These are phyloP conservation scores for Tauraco hartlaubi DNA, from an alignment of 2,797 vertebrate genomes.

Conservation along the genomic window DNA sequence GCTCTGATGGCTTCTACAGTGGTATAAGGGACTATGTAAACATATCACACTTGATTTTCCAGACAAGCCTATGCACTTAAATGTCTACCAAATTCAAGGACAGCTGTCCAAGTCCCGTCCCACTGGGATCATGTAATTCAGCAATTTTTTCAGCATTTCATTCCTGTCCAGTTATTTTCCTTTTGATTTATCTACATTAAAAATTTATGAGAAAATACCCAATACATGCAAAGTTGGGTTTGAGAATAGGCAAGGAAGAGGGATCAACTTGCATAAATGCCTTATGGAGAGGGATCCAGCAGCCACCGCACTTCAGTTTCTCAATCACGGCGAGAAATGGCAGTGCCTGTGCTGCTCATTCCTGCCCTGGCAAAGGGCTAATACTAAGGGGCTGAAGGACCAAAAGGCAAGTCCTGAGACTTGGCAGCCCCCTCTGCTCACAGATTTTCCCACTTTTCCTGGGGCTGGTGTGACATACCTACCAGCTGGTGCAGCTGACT, in stretches of 20 bases:
- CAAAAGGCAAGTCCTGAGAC: neutral
- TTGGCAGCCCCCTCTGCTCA: neutral
- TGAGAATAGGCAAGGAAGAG: neutral
- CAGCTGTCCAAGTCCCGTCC: neutral
- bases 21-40: neutral
- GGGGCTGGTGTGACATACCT: neutral
- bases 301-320: neutral
- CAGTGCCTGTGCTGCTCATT: neutral
- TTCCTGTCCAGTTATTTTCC: neutral
- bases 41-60: neutral
- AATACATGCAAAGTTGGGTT: neutral
- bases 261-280: neutral
- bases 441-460: neutral
- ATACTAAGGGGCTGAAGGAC: neutral
- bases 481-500: slow-evolving; percentile 42
- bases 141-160: neutral
- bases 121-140: neutral
- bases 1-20: neutral
- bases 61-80: neutral
- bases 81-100: neutral
- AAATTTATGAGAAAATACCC: neutral
- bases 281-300: neutral
- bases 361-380: neutral
- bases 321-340: neutral
- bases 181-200: neutral